phyloP scores from a whole-genome alignment of 2,797 vertebrate species.

The Leucoraja ocellata region DNA sequence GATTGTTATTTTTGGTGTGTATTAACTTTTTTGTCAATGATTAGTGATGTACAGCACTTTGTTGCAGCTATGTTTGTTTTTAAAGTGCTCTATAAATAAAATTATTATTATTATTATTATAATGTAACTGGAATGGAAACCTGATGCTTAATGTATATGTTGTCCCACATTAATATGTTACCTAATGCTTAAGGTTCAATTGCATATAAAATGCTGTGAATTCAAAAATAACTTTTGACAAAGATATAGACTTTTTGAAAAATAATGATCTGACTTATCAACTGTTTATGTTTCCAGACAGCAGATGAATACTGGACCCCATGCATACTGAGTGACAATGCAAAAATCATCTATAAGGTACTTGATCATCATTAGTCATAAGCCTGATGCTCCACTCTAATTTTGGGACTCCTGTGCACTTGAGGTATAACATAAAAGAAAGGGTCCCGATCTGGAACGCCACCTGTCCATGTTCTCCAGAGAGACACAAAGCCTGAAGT shows the following conservation, averaged over 20 bases:
- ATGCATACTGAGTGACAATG: conserved; percentile 82
- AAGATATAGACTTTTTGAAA: background rate
- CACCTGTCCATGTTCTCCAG: too few relatives aligned
- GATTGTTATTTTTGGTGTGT: too few relatives aligned
- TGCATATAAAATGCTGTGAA: background rate
- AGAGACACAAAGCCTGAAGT: too few relatives aligned
- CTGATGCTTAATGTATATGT: too few relatives aligned
- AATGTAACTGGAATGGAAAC: background rate
- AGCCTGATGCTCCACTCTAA: background rate
- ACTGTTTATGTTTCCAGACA: conserved; percentile 59
- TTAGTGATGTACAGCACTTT: too few relatives aligned
- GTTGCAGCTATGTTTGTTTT: too few relatives aligned
- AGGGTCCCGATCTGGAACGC: too few relatives aligned
- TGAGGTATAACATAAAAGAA: too few relatives aligned
- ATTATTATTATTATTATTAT: too few relatives aligned
- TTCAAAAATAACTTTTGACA: background rate
- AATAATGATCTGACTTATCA: background rate
- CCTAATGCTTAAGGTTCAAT: background rate
- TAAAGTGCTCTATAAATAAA: too few relatives aligned
- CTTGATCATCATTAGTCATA: background rate
- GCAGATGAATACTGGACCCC: conserved; percentile 83
- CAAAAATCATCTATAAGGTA: conserved; percentile 94
- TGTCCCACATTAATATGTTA: too few relatives aligned
- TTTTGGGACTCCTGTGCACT: background rate
- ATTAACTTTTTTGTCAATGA: too few relatives aligned